These are phyloP conservation scores for Gasteruption jaculator DNA, from an alignment of 2,888 invertebrate genomes.

Conservation along the genomic window DNA sequence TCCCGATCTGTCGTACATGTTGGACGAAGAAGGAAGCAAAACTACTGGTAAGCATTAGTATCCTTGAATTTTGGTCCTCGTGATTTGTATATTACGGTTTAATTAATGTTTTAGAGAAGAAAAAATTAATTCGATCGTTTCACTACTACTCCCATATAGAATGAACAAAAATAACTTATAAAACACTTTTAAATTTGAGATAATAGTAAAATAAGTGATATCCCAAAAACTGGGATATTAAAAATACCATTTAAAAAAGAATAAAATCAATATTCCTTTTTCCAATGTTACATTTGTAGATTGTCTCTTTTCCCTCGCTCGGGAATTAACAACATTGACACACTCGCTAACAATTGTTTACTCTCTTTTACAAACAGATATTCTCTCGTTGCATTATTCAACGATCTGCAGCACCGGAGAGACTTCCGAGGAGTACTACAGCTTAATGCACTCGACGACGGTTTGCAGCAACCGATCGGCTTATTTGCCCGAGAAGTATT, in stretches of 20 bases:
- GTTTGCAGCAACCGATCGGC: conserved; percentile 34
- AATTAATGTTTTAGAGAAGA: background rate
- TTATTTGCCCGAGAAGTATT: conserved; percentile 35
- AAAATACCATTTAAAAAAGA: too few relatives aligned
- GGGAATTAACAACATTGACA: too few relatives aligned
- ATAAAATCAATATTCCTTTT: too few relatives aligned
- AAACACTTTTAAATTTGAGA: too few relatives aligned
- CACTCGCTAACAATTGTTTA: too few relatives aligned
- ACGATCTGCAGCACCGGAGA: conserved; percentile 35
- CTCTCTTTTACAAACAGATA: too few relatives aligned
- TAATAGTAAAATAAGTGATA: too few relatives aligned
- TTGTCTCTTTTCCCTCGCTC: too few relatives aligned
- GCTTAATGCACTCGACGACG: conserved; percentile 38
- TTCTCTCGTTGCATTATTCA: conserved; percentile 45
- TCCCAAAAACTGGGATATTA: too few relatives aligned
- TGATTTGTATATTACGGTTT: background rate
- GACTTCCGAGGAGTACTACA: conserved; percentile 41
- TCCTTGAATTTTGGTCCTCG: background rate
- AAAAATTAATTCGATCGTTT: background rate
- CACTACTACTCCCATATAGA: too few relatives aligned
- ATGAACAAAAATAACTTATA: too few relatives aligned
- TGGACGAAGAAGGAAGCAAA: conserved; percentile 55
- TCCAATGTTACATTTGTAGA: too few relatives aligned
- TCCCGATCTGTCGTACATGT: conserved; percentile 54
- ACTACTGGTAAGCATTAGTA: conserved; percentile 40